phyloP scores from a whole-genome alignment of 2,113 vertebrate species.

The Colius striatus region DNA sequence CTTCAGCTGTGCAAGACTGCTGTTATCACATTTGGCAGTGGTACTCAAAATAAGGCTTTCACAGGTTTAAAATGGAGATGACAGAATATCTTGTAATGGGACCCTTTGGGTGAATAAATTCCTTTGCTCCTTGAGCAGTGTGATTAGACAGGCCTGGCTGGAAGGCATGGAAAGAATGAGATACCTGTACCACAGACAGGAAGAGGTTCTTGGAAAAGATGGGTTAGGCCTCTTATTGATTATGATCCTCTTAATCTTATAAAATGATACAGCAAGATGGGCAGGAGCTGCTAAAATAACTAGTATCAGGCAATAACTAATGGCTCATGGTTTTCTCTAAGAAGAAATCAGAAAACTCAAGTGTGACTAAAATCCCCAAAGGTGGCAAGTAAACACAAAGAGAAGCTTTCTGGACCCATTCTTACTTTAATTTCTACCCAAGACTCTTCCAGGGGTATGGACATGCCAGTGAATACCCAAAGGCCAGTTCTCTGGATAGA shows the following conservation, averaged over 20 bases:
- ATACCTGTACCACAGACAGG: not conserved
- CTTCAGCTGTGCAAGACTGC: conserved; percentile 23
- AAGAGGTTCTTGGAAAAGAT: not conserved
- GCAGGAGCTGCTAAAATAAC: not conserved
- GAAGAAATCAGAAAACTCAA: not conserved
- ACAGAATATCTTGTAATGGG: conserved; percentile 40
- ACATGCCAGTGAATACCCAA: not conserved
- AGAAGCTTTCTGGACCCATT: not conserved
- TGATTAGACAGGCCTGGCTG: conserved; percentile 14
- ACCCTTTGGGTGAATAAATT: conserved; percentile 34
- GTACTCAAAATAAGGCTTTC: conserved; percentile 47
- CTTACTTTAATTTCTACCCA: not conserved
- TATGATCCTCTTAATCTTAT: not conserved
- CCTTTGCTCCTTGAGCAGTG: conserved; percentile 21
- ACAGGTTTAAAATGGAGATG: conserved; percentile 57
- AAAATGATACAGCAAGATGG: not conserved
- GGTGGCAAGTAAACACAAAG: not conserved
- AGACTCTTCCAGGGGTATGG: not conserved
- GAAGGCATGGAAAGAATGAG: conserved; percentile 9
- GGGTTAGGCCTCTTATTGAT: not conserved
- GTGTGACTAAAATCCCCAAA: not conserved
- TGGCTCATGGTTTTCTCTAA: not conserved
- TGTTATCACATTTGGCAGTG: conserved; percentile 51
- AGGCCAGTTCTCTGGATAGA: not conserved
- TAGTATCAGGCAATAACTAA: not conserved